Evolutionary conservation across 2,113 vertebrate species (phyloP).

Genomic region (Vicugna pacos): DNA sequence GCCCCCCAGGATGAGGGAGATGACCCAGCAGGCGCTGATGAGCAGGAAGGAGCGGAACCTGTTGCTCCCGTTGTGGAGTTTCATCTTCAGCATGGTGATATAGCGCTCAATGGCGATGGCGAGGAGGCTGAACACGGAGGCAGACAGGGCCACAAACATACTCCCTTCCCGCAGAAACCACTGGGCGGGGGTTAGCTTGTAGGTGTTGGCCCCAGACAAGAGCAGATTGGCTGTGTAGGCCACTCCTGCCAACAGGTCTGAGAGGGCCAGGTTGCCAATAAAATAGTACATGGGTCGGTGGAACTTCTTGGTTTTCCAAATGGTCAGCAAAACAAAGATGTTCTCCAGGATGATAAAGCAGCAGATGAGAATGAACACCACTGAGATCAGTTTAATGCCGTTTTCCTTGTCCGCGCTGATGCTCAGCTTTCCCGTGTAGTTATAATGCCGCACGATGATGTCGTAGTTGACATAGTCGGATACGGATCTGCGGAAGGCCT

Average conservation of each 20-base stretch:
- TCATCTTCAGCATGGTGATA: slow-evolving; percentile 99
- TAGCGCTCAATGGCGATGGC: slow-evolving; percentile 98
- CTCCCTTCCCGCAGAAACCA: slow-evolving; percentile 98
- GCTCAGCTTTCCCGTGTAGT: slow-evolving; percentile 95
- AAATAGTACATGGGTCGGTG: slow-evolving; percentile 99
- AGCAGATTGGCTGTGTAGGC: slow-evolving; percentile 97
- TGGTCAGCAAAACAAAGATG: slow-evolving; percentile 96
- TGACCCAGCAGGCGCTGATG: slow-evolving; percentile 96
- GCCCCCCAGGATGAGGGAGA: slow-evolving; percentile 93
- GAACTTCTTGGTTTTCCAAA: slow-evolving; percentile 99
- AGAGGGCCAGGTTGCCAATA: slow-evolving; percentile 98
- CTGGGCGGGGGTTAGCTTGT: slow-evolving; percentile 93
- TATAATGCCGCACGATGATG: slow-evolving; percentile 96
- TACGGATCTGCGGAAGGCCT: slow-evolving; percentile 81
- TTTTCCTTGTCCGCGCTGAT: slow-evolving; percentile 89
- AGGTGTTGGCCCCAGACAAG: slow-evolving; percentile 96
- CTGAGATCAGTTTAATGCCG: slow-evolving; percentile 92
- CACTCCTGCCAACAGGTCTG: slow-evolving; percentile 96
- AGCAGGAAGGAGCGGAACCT: slow-evolving; percentile 96
- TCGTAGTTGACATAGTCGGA: slow-evolving; percentile 90
- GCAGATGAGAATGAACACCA: slow-evolving; percentile 98
- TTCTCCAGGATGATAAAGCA: slow-evolving; percentile 98
- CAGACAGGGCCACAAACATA: slow-evolving; percentile 98
- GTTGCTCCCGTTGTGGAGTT: slow-evolving; percentile 95
- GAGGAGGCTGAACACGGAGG: slow-evolving; percentile 97